Evolutionary conservation across 2,113 vertebrate genomes (phyloP).

Genomic region (Archilochus colubris): DNA sequence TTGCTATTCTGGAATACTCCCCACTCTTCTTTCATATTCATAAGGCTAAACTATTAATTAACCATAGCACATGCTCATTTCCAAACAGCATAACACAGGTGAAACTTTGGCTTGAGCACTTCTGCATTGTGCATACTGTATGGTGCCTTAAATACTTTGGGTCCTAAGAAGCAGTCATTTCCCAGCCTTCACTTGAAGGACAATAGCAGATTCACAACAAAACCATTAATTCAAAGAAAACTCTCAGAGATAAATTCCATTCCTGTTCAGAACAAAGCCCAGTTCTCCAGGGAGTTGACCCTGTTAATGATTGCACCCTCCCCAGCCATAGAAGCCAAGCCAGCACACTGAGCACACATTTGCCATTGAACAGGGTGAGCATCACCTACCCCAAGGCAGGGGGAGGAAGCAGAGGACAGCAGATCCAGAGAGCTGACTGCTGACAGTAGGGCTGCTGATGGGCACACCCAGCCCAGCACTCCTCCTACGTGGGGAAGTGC

Average conservation of each 20-base stretch:
- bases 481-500: not conserved
- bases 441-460: not conserved
- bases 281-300: not conserved
- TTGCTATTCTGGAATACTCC: not conserved
- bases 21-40: not conserved
- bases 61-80: fast-evolving
- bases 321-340: fast-evolving
- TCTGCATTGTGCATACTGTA: not conserved
- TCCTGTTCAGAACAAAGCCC: not conserved
- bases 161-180: not conserved
- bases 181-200: not conserved
- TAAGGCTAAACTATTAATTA: not conserved
- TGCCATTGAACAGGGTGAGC: not conserved
- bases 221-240: not conserved
- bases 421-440: not conserved
- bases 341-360: not conserved
- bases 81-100: not conserved
- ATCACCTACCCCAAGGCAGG: not conserved
- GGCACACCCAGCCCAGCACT: not conserved
- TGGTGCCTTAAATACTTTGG: not conserved
- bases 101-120: not conserved
- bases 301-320: not conserved
- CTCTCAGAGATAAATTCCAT: not conserved
- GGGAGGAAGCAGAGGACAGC: not conserved
- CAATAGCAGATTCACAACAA: not conserved